Evolutionary conservation across 2,888 invertebrate species (phyloP).

Genomic region (Campoplex capitator): DNA sequence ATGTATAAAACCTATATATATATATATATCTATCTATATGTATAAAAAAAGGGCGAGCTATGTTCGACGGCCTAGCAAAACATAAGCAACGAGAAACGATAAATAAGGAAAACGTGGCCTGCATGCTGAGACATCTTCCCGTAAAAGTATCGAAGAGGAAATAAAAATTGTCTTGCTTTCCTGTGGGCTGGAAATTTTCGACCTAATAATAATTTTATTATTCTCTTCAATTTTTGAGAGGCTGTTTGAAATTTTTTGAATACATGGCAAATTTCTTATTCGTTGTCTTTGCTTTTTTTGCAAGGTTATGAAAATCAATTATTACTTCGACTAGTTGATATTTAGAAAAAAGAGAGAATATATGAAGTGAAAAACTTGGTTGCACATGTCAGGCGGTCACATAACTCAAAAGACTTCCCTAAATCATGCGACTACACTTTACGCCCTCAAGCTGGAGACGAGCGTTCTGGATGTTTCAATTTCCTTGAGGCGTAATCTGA

Average conservation of each 20-base stretch:
- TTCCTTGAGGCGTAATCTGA: constrained; percentile 92
- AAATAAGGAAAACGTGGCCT: constrained; percentile 84
- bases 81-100: constrained; percentile 85
- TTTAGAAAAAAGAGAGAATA: background rate
- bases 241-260: background rate
- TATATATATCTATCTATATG: background rate
- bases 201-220: background rate
- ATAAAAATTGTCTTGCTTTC: constrained; percentile 10
- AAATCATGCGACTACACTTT: constrained; percentile 81
- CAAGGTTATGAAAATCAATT: background rate
- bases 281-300: background rate
- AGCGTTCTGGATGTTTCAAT: constrained; percentile 88
- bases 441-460: constrained; percentile 74
- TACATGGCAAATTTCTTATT: background rate
- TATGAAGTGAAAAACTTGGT: constrained; percentile 50
- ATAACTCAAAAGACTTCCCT: constrained; percentile 83
- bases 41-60: constrained; percentile 1
- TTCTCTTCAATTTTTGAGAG: background rate
- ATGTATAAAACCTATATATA: constrained; percentile 9
- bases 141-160: constrained; percentile 45
- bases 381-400: constrained; percentile 72
- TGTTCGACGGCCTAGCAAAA: constrained; percentile 82
- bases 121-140: constrained; percentile 77
- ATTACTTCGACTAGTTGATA: background rate
- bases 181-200: background rate